Conservation (phyloP, 2,113 vertebrate species). For the Menura novaehollandiae region DNA sequence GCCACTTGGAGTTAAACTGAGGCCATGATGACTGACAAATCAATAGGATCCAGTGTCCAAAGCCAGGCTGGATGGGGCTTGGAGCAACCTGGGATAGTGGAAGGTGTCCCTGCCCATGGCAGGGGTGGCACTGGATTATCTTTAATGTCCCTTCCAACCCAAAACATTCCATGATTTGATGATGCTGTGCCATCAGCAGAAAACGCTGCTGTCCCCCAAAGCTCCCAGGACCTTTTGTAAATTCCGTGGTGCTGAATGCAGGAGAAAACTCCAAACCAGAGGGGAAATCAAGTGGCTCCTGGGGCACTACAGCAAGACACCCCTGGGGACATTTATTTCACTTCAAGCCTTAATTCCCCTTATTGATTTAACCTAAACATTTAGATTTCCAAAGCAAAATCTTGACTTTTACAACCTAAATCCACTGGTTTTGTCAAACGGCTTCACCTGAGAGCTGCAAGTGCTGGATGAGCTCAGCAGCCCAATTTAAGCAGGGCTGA, state of each 20-base stretch:
- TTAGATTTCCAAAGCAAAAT: background rate
- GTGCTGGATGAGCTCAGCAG: background rate
- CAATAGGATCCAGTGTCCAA: background rate
- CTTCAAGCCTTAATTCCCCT: background rate
- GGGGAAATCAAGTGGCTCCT: background rate
- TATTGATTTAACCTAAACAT: background rate
- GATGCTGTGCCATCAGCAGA: accelerated
- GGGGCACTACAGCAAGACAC: no score
- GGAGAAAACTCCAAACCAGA: background rate
- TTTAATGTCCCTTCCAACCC: background rate
- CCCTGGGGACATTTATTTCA: accelerated
- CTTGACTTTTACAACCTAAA: background rate
- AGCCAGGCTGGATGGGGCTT: background rate
- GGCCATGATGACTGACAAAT: accelerated
- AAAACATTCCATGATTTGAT: background rate
- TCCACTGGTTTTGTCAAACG: background rate
- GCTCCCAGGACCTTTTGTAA: background rate
- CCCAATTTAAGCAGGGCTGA: background rate
- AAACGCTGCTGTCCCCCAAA: accelerated
- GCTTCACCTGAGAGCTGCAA: background rate
- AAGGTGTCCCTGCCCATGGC: background rate
- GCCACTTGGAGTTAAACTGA: background rate
- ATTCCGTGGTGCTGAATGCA: background rate
- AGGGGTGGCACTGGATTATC: no score
- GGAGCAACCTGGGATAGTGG: background rate